Conservation (phyloP, 2,888 invertebrate genomes). For the Cheilosia variabilis region DNA sequence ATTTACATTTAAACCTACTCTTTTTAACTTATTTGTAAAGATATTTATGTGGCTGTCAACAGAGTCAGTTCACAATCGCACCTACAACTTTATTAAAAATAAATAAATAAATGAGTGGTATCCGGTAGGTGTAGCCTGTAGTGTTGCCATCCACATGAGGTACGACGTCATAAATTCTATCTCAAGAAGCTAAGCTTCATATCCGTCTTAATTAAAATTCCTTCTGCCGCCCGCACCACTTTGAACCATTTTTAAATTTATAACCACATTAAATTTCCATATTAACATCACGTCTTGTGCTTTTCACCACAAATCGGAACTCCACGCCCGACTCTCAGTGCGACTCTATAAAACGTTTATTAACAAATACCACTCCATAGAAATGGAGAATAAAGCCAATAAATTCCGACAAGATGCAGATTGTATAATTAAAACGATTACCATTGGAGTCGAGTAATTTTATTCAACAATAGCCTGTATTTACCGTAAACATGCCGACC, state of each 20-base stretch:
- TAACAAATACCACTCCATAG: conserved; percentile 25
- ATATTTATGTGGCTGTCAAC: too few relatives aligned
- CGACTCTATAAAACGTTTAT: conserved; percentile 36
- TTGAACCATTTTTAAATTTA: conserved; percentile 1
- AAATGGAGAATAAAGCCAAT: conserved; percentile 1
- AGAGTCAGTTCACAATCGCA: too few relatives aligned
- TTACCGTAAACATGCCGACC: conserved; percentile 63
- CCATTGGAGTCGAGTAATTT: conserved; percentile 58
- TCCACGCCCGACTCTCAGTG: conserved; percentile 30
- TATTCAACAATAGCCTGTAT: conserved; percentile 54
- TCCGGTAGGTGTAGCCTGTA: background rate
- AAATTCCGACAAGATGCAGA: conserved; percentile 25
- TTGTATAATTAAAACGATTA: conserved; percentile 69
- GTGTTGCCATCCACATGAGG: background rate
- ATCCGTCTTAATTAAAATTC: conserved; percentile 2
- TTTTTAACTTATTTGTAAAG: too few relatives aligned
- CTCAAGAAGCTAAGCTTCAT: background rate
- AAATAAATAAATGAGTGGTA: too few relatives aligned
- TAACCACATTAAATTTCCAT: conserved; percentile 1
- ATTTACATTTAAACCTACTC: too few relatives aligned
- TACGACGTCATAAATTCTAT: background rate
- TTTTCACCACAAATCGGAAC: conserved; percentile 19
- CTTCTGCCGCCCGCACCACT: background rate
- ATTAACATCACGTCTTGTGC: background rate
- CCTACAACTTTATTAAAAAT: too few relatives aligned